These are phyloP conservation scores for Cantharis lateralis DNA, from an alignment of 2,888 invertebrate species.

Conservation along the genomic window DNA sequence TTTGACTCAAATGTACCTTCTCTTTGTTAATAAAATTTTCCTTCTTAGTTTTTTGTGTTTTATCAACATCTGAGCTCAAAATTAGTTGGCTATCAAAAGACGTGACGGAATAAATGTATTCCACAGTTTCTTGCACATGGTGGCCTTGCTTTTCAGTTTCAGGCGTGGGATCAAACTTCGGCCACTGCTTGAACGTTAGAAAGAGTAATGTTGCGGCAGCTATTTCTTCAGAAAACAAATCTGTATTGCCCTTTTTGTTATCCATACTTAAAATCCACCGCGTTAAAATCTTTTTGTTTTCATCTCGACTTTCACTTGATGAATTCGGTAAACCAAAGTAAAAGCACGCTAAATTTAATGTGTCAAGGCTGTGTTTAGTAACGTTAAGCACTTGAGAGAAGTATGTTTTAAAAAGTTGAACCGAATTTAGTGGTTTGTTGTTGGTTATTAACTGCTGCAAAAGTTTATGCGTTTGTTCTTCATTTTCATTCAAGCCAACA, in stretches of 20 bases:
- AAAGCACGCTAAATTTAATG: conserved; percentile 51
- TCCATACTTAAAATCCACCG: conserved; percentile 43
- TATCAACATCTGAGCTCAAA: neutral
- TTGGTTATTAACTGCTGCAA: conserved; percentile 52
- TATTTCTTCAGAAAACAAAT: conserved; percentile 28
- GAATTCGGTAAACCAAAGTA: conserved; percentile 34
- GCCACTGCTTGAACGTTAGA: conserved; percentile 47
- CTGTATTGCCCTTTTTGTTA: conserved; percentile 31
- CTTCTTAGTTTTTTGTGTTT: neutral
- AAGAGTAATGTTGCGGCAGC: conserved; percentile 43
- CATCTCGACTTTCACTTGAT: conserved; percentile 28
- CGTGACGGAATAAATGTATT: conserved; percentile 43
- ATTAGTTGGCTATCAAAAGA: conserved; percentile 38
- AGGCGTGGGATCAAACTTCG: conserved; percentile 10
- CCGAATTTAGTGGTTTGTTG: conserved; percentile 47
- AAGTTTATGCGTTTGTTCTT: conserved; percentile 53
- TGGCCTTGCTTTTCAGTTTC: conserved; percentile 15
- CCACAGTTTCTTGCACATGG: conserved; percentile 34
- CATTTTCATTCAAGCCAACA: conserved; percentile 56
- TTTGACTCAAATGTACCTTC: neutral
- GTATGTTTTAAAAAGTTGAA: conserved; percentile 53
- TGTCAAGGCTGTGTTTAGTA: conserved; percentile 50
- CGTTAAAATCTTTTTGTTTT: conserved; percentile 32
- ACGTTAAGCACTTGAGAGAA: conserved; percentile 51
- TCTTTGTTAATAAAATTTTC: neutral